A percentile compares a stretch with the other conserved stretches of the same genome.
These are phyloP conservation scores for Platygyra sinensis DNA, from an alignment of 64 coral and sea anemone genomes.

Conservation along the genomic window DNA sequence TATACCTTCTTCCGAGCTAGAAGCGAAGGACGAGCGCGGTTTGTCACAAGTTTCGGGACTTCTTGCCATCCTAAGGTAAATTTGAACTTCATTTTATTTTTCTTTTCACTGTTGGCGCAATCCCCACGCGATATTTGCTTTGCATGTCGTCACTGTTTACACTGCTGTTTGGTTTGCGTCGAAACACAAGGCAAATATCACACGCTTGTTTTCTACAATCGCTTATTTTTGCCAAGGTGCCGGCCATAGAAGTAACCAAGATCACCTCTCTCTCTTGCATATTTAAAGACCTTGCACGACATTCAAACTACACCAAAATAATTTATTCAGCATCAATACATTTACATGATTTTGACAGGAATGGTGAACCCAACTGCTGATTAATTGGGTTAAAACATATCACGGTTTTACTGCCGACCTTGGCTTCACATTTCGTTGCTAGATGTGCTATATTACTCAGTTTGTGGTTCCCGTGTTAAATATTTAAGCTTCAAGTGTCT, in stretches of 20 bases:
- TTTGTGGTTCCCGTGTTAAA: conserved; percentile 29
- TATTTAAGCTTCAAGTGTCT: conserved; percentile 1
- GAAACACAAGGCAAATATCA: background rate
- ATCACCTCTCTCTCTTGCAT: background rate
- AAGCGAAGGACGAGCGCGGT: background rate
- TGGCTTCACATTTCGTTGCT: background rate
- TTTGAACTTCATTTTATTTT: background rate
- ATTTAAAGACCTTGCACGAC: background rate
- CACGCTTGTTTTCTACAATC: background rate
- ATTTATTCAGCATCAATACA: conserved; percentile 16
- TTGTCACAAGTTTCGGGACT: background rate
- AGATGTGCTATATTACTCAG: background rate
- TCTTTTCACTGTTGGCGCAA: background rate
- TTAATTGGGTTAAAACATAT: background rate
- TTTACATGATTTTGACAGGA: conserved; percentile 12
- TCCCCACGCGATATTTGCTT: conserved; percentile 4
- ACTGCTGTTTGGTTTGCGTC: conserved; percentile 4
- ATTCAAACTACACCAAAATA: background rate
- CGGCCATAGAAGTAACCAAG: background rate
- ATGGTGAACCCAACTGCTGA: background rate
- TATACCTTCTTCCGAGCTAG: background rate
- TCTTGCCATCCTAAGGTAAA: background rate
- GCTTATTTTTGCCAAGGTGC: background rate
- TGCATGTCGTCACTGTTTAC: conserved; percentile 22
- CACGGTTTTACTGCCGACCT: background rate